Evolutionary conservation across 1,140 invertebrate species (phyloP), one percentile per base, ranked within the genome.

Genomic region (Pseudomyrmex pallidus): DNA sequence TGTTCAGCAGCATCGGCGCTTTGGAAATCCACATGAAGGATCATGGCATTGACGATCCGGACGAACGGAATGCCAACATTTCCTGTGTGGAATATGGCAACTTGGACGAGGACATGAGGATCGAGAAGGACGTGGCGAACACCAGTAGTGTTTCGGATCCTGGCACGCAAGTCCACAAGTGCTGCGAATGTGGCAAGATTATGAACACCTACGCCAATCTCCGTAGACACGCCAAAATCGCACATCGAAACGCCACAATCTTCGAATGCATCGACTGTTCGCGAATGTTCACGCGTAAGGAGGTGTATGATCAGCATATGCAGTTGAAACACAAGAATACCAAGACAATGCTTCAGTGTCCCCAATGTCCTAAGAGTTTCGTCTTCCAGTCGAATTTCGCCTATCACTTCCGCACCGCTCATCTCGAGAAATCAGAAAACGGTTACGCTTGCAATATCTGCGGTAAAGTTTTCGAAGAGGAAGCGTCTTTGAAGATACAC

Each of bases 381-480:
- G 88, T 90, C 0, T 93, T 91, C 17, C 90, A 91, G 20, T 87
- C 90, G 0, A 90, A 91, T 12, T 67, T 94, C 2, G 82, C 91
- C 10, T 77, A 90, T 7, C 93, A 94, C 63, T 91, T 89, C 10
- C 83, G 86, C 1, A 91, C 90, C 1, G 88, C 88, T 2, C 93
- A 95, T 2, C 76, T 85, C 1, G 77, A 85, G 1, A 87, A n/a
- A 67, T 70, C 22, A 17, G 77, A 66, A 92, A 94, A 92, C 35
- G 93, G 94, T 44, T 95, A 95, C 62, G 94, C 93, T 0, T 96
- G 96, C 84, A 95, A 96, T 85, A 94, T 96, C 70, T 96, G 96
- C 76, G 95, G 95, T 1, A 96, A 96, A 90, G 92, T 91, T 2
- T 96, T 96, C 82, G 93, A 94, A 0, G 92, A 94, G 20, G 91